Evolutionary conservation across 37 sponge, comb jelly and placozoan species (phyloP).

Genomic region (Ephydatia muelleri): DNA sequence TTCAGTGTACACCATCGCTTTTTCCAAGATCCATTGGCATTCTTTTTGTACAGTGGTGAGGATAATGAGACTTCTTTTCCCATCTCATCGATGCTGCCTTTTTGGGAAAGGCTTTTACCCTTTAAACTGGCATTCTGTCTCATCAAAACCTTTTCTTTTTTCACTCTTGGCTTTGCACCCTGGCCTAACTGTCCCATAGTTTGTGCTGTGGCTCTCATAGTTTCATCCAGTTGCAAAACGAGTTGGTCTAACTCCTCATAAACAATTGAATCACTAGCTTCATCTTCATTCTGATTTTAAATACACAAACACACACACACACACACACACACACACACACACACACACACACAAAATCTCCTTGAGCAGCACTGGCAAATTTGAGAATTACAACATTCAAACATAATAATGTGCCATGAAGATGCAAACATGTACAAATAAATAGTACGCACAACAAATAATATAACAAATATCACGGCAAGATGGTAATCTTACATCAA

Average conservation of each 20-base stretch:
- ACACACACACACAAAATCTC: too few relatives aligned
- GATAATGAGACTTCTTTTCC: slow-evolving; percentile 41
- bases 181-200: slow-evolving; percentile 53
- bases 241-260: slow-evolving; percentile 69
- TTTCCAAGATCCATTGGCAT: slow-evolving; percentile 66
- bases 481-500: too few relatives aligned
- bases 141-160: slow-evolving; percentile 33
- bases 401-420: too few relatives aligned
- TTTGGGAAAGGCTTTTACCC: slow-evolving; percentile 5
- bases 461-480: too few relatives aligned
- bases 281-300: slow-evolving; percentile 29
- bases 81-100: slow-evolving; percentile 39
- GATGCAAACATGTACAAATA: too few relatives aligned
- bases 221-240: slow-evolving; percentile 48
- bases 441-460: too few relatives aligned
- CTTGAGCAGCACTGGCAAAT: too few relatives aligned
- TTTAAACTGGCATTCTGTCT: background rate
- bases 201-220: slow-evolving; percentile 40
- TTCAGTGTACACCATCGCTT: slow-evolving; percentile 75
- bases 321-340: too few relatives aligned
- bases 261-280: slow-evolving; percentile 53
- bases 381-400: too few relatives aligned
- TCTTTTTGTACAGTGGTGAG: slow-evolving; percentile 62
- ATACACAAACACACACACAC: too few relatives aligned
- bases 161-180: slow-evolving; percentile 2